A percentile compares a stretch with the other conserved stretches of the same genome.
These are phyloP conservation scores for Apis florea DNA, from an alignment of 1,140 invertebrate species.

Conservation along the genomic window DNA sequence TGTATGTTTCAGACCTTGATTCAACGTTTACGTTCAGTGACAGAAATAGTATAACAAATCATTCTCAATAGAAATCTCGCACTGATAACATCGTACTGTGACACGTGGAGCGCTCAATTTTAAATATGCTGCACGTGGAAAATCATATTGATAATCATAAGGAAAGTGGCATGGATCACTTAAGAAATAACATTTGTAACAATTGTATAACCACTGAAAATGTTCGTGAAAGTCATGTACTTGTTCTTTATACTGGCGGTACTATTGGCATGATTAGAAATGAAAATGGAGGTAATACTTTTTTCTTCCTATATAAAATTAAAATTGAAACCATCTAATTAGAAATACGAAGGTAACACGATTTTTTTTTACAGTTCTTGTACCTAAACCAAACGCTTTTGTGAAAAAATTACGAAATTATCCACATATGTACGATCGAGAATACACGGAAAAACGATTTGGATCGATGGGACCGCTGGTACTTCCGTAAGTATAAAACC, in stretches of 20 bases:
- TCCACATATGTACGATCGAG: conserved; percentile 88
- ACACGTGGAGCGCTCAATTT: neutral
- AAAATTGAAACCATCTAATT: neutral
- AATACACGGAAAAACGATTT: conserved; percentile 82
- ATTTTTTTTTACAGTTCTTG: conserved; percentile 80
- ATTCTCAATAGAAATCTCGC: neutral
- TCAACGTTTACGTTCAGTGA: no score
- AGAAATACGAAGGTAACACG: neutral
- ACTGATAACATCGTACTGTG: neutral
- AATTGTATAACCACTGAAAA: conserved; percentile 27
- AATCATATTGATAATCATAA: no score
- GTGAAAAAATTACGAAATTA: conserved; percentile 83
- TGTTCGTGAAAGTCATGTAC: conserved; percentile 79
- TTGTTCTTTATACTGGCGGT: conserved; percentile 93
- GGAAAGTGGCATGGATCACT: neutral
- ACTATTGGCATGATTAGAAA: conserved; percentile 94
- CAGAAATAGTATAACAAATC: conserved; percentile 37
- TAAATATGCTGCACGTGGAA: neutral
- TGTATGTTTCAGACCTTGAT: neutral
- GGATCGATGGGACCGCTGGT: conserved; percentile 82
- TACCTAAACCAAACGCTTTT: conserved; percentile 83
- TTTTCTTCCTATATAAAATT: neutral
- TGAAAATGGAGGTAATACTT: conserved; percentile 83
- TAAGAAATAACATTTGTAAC: neutral
- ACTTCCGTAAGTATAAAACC: conserved; percentile 82